A percentile compares a stretch with the other conserved stretches of the same genome.
Conservation (phyloP, 2,888 invertebrate genomes). For the Blastobasis adustella region DNA sequence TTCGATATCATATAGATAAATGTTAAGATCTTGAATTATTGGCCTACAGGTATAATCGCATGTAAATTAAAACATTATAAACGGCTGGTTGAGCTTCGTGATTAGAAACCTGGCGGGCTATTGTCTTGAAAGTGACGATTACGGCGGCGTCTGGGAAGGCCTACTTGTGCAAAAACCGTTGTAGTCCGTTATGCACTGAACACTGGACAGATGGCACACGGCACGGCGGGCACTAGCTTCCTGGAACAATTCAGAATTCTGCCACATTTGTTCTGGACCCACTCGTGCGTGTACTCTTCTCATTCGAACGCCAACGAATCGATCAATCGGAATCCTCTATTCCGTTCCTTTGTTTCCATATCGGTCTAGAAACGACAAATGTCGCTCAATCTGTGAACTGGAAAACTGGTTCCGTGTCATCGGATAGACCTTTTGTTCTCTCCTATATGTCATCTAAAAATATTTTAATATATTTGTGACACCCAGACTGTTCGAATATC, state of each 20-base stretch:
- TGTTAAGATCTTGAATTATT: no score
- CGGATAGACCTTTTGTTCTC: no score
- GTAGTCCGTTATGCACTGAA: slow-evolving; percentile 46
- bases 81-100: not conserved
- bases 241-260: slow-evolving; percentile 50
- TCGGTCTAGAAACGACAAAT: slow-evolving; percentile 1
- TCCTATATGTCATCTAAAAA: no score
- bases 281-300: slow-evolving; percentile 49
- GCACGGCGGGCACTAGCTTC: slow-evolving; percentile 22
- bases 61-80: slow-evolving; percentile 7
- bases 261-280: slow-evolving; percentile 45
- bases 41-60: slow-evolving; percentile 3
- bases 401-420: no score
- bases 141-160: slow-evolving; percentile 38
- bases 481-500: no score
- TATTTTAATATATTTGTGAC: no score
- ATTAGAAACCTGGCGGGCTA: no score
- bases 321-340: slow-evolving; percentile 42
- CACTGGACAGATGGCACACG: slow-evolving; percentile 12
- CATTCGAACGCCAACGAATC: slow-evolving; percentile 34
- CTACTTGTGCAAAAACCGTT: slow-evolving; percentile 61
- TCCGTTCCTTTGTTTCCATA: slow-evolving; percentile 22
- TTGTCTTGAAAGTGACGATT: slow-evolving; percentile 36
- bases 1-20: no score
- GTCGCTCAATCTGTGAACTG: no score